Evolutionary conservation across 2,888 invertebrate genomes (phyloP).

Genomic region (Gortyna flavago): DNA sequence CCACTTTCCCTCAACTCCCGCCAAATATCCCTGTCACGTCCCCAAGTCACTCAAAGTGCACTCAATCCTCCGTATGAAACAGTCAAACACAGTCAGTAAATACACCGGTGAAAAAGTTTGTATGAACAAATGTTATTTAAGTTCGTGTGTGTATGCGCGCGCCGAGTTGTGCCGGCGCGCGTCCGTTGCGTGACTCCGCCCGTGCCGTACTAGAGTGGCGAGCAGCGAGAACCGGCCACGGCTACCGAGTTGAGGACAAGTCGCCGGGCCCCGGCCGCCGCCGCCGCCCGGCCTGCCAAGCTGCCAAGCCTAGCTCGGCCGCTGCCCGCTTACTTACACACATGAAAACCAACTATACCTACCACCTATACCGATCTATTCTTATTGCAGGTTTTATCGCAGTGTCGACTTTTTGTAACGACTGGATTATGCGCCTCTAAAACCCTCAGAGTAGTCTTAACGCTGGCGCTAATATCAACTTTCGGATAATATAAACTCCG

Average conservation of each 20-base stretch:
- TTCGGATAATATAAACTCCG: slow-evolving; percentile 68
- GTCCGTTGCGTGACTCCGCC: slow-evolving; percentile 83
- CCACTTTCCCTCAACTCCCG: slow-evolving; percentile 82
- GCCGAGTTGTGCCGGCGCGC: slow-evolving; percentile 75
- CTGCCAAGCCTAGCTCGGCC: slow-evolving; percentile 64
- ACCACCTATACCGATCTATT: slow-evolving; percentile 69
- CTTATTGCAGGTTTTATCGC: slow-evolving; percentile 83
- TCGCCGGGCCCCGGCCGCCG: slow-evolving; percentile 59
- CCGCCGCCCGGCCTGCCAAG: slow-evolving; percentile 46
- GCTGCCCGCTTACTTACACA: slow-evolving; percentile 56
- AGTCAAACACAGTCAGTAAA: slow-evolving; percentile 76
- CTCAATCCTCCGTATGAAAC: slow-evolving; percentile 70
- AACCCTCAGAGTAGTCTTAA: slow-evolving; percentile 77
- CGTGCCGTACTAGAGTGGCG: slow-evolving; percentile 84
- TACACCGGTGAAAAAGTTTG: slow-evolving; percentile 75
- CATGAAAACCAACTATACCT: slow-evolving; percentile 58
- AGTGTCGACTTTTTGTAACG: slow-evolving; percentile 81
- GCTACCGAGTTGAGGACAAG: slow-evolving; percentile 79
- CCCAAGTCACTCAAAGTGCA: slow-evolving; percentile 74
- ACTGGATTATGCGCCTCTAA: slow-evolving; percentile 78
- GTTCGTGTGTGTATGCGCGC: slow-evolving; percentile 77
- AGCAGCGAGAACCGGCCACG: slow-evolving; percentile 74
- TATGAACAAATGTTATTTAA: slow-evolving; percentile 68
- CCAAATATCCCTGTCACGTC: slow-evolving; percentile 73
- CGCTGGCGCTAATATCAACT: slow-evolving; percentile 60